Conservation (phyloP, 1,140 invertebrate genomes). For the Penaeus indicus region DNA sequence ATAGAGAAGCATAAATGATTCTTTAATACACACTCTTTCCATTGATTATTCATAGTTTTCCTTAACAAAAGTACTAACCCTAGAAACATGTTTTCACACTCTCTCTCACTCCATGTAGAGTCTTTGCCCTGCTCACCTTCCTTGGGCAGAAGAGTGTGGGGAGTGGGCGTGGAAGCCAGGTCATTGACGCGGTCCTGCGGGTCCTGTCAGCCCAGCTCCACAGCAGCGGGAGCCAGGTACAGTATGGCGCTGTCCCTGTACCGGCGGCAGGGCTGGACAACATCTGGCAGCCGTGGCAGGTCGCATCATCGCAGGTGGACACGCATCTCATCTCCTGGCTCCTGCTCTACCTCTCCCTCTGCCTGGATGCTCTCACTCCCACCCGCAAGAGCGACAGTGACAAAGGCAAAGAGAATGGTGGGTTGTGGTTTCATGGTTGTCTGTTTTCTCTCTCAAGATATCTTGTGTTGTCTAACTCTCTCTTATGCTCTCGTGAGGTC, state of each 20-base stretch:
- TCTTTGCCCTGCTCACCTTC: constrained; percentile 88
- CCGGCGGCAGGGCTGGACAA: not conserved
- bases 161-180: constrained; percentile 66
- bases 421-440: not conserved
- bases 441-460: too few relatives aligned
- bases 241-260: not conserved
- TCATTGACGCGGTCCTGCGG: constrained; percentile 71
- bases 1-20: too few relatives aligned
- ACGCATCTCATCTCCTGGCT: constrained; percentile 83
- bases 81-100: not conserved
- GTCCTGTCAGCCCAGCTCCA: constrained; percentile 72
- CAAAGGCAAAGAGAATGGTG: constrained; percentile 66
- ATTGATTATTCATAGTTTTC: too few relatives aligned
- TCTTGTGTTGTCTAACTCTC: too few relatives aligned
- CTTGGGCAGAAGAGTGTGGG: constrained; percentile 85
- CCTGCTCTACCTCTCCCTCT: constrained; percentile 82
- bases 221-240: not conserved
- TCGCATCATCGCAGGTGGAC: constrained; percentile 72
- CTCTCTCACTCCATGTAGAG: constrained; percentile 73
- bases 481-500: too few relatives aligned
- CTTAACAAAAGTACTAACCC: too few relatives aligned
- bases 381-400: constrained; percentile 67
- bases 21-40: too few relatives aligned
- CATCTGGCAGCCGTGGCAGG: constrained; percentile 47
- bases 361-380: constrained; percentile 76